These are phyloP conservation scores for Eudemis profundana DNA, from an alignment of 2,888 invertebrate genomes.

Conservation along the genomic window DNA sequence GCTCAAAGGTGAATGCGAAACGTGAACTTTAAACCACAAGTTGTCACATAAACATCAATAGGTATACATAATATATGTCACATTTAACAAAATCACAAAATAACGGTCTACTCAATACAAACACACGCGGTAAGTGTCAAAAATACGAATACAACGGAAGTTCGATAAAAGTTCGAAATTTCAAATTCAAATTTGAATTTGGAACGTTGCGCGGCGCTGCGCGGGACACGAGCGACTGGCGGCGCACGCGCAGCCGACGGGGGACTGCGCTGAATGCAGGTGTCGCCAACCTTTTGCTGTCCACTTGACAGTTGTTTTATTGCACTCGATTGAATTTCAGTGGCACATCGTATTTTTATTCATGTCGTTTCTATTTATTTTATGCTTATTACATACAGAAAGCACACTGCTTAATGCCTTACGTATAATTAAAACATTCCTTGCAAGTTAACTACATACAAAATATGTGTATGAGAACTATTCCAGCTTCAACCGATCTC, in stretches of 20 bases:
- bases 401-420: no score
- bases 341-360: constrained; percentile 16
- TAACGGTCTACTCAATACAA: not conserved
- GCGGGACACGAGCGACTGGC: constrained; percentile 77
- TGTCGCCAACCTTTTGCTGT: constrained; percentile 63
- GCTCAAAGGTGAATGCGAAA: constrained; percentile 56
- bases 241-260: constrained; percentile 75
- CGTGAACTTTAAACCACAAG: constrained; percentile 71
- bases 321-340: constrained; percentile 18
- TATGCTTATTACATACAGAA: not conserved
- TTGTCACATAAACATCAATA: constrained; percentile 67
- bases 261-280: constrained; percentile 64
- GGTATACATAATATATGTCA: constrained; percentile 37
- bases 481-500: no score
- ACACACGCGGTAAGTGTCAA: constrained; percentile 32
- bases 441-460: no score
- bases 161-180: constrained; percentile 65
- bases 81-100: constrained; percentile 8
- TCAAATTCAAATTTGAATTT: constrained; percentile 59
- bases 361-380: constrained; percentile 5
- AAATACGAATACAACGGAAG: constrained; percentile 31
- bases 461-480: no score
- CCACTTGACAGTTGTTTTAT: constrained; percentile 24
- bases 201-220: constrained; percentile 63
- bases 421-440: no score